These are phyloP conservation scores for Macquaria australasica DNA, from an alignment of 2,113 vertebrate genomes.

Conservation along the genomic window DNA sequence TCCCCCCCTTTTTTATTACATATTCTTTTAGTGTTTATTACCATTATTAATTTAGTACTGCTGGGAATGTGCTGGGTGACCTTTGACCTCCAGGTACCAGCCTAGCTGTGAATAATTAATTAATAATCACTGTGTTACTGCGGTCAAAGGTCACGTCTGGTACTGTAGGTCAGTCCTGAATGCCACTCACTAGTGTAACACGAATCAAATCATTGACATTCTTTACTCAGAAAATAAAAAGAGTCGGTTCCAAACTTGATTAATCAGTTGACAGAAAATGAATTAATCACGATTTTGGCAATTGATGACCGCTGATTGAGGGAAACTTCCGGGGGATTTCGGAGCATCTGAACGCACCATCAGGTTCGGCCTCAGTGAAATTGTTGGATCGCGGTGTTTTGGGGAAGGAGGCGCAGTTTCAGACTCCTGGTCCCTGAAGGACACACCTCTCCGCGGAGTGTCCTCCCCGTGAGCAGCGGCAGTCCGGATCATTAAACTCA, in stretches of 20 bases:
- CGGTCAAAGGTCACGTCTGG: too few relatives aligned
- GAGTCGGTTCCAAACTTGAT: neutral
- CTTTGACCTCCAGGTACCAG: too few relatives aligned
- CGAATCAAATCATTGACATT: too few relatives aligned
- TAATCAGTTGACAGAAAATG: neutral
- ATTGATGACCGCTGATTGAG: fast-evolving
- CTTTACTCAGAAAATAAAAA: neutral
- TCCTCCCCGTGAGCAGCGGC: neutral
- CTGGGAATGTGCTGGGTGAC: too few relatives aligned
- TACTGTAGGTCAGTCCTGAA: too few relatives aligned
- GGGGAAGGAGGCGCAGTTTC: neutral
- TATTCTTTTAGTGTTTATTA: too few relatives aligned
- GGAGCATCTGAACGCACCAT: neutral
- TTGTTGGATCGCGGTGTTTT: neutral
- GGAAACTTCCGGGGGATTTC: neutral
- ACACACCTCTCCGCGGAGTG: neutral
- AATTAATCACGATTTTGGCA: too few relatives aligned
- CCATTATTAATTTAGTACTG: too few relatives aligned
- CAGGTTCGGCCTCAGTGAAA: neutral
- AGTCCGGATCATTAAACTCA: neutral
- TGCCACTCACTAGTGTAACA: too few relatives aligned
- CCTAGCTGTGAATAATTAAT: too few relatives aligned
- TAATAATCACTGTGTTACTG: too few relatives aligned
- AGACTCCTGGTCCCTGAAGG: neutral
- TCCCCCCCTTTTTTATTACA: too few relatives aligned